These are phyloP conservation scores for Micromesistius poutassou DNA, from an alignment of 2,797 vertebrate genomes.

Conservation along the genomic window DNA sequence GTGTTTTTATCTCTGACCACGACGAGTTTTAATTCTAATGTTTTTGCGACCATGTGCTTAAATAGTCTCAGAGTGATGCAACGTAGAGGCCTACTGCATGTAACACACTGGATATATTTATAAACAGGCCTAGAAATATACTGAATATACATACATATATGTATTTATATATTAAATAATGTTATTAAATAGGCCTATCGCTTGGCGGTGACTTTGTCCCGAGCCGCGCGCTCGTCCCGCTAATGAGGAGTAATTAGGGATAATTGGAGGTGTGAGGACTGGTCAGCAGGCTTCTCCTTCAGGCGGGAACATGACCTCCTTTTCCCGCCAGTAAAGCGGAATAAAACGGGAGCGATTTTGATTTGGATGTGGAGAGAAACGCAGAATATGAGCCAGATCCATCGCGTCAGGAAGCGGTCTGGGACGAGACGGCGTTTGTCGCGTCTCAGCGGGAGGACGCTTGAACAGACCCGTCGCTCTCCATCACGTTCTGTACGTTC, in stretches of 20 bases:
- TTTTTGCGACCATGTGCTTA: background rate
- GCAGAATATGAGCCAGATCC: constrained; percentile 71
- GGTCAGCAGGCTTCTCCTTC: constrained; percentile 72
- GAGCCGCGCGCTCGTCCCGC: too few relatives aligned
- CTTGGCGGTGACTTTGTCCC: too few relatives aligned
- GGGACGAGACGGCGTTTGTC: constrained; percentile 37
- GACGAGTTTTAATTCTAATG: background rate
- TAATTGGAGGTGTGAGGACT: constrained; percentile 68
- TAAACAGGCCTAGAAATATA: too few relatives aligned
- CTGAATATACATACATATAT: too few relatives aligned
- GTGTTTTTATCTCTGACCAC: background rate
- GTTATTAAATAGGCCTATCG: too few relatives aligned
- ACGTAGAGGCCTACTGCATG: background rate
- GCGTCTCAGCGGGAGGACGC: constrained; percentile 24
- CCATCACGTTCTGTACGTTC: constrained; percentile 37
- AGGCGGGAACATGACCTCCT: constrained; percentile 71
- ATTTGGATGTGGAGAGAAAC: constrained; percentile 70
- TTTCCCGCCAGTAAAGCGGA: constrained; percentile 73
- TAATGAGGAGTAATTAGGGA: constrained; percentile 26
- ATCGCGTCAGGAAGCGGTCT: constrained; percentile 61
- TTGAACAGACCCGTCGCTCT: constrained; percentile 36
- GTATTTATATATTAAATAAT: too few relatives aligned
- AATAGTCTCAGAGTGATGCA: background rate
- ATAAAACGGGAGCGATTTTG: constrained; percentile 56
- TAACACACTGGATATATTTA: too few relatives aligned